Conservation (phyloP, 2,888 invertebrate species). For the Limnephilus lunatus region DNA sequence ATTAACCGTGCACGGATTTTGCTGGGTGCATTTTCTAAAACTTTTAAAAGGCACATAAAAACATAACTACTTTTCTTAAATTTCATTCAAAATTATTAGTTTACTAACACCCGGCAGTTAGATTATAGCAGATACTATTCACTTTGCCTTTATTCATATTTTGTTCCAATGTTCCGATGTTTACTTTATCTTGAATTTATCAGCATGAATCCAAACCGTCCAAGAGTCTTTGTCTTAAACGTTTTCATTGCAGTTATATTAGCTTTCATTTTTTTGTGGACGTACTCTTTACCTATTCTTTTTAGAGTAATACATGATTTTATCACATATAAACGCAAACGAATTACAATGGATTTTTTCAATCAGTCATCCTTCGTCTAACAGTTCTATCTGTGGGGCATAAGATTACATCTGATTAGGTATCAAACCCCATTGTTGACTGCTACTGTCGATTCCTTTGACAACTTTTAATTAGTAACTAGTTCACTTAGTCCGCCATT, state of each 20-base stretch:
- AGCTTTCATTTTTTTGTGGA: neutral
- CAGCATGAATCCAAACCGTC: neutral
- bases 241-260: neutral
- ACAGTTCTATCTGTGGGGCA: neutral
- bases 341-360: neutral
- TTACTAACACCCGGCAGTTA: no score
- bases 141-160: no score
- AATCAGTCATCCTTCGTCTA: neutral
- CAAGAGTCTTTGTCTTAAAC: neutral
- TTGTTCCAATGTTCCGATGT: no score
- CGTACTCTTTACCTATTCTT: neutral
- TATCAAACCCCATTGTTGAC: neutral
- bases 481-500: neutral
- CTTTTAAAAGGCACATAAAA: no score
- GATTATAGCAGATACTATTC: no score
- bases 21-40: no score
- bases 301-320: neutral
- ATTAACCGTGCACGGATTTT: neutral
- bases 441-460: neutral
- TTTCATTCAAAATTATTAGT: no score
- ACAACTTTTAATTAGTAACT: neutral
- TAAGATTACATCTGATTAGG: neutral
- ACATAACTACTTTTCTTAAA: no score
- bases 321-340: neutral
- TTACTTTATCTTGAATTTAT: neutral